A percentile compares a stretch with the other conserved stretches of the same genome.
These are phyloP conservation scores for Drosophila mimetica DNA, from an alignment of 2,888 invertebrate species.

Conservation along the genomic window DNA sequence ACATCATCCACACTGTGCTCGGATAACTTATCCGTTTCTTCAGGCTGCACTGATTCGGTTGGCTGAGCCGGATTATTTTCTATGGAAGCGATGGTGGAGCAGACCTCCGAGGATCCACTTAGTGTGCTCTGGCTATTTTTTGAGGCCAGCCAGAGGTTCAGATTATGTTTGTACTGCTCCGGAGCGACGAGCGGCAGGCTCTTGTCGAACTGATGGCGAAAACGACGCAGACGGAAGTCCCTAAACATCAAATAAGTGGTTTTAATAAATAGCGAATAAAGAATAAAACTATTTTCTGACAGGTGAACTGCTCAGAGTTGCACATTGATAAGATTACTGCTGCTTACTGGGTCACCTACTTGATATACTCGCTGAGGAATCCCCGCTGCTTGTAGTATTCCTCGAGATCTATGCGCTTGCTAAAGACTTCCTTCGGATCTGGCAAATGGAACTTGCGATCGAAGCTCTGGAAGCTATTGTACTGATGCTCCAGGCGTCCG, in stretches of 20 bases:
- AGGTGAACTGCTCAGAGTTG: neutral
- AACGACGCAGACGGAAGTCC: slow-evolving; percentile 82
- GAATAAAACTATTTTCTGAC: neutral
- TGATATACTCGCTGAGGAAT: slow-evolving; percentile 82
- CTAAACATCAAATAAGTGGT: slow-evolving; percentile 43
- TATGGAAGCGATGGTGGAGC: slow-evolving; percentile 68
- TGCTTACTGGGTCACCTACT: slow-evolving; percentile 62
- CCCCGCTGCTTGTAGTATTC: slow-evolving; percentile 83
- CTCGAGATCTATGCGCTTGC: slow-evolving; percentile 80
- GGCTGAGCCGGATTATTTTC: slow-evolving; percentile 59
- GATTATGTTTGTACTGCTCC: slow-evolving; percentile 73
- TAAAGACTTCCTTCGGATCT: slow-evolving; percentile 74
- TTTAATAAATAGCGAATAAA: neutral
- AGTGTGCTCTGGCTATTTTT: slow-evolving; percentile 59
- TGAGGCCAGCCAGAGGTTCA: slow-evolving; percentile 72
- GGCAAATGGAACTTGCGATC: slow-evolving; percentile 81
- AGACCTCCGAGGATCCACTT: slow-evolving; percentile 42
- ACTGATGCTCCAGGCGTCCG: slow-evolving; percentile 78
- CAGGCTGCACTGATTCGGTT: slow-evolving; percentile 3
- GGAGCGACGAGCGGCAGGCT: slow-evolving; percentile 77
- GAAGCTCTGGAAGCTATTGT: slow-evolving; percentile 68
- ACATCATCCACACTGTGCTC: slow-evolving; percentile 74
- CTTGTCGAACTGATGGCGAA: slow-evolving; percentile 82
- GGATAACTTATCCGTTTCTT: slow-evolving; percentile 52
- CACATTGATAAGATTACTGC: neutral